These are phyloP conservation scores for Pectinophora gossypiella DNA, from an alignment of 1,140 invertebrate genomes.

Conservation along the genomic window DNA sequence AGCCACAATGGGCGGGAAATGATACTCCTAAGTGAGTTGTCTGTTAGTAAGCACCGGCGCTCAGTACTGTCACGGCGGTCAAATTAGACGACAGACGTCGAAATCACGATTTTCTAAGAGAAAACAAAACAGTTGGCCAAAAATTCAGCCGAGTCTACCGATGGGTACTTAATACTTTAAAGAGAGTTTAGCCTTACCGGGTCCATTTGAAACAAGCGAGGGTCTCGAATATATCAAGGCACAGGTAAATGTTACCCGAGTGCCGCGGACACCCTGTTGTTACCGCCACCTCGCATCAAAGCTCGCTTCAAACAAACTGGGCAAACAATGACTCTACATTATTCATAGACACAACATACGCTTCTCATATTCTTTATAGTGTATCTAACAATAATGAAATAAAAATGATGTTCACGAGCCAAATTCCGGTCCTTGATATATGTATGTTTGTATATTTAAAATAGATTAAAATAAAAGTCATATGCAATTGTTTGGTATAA, in stretches of 20 bases:
- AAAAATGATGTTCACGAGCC: neutral
- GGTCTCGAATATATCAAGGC: neutral
- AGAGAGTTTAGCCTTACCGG: too few species aligned
- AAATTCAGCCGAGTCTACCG: too few species aligned
- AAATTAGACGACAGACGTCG: constrained; percentile 18
- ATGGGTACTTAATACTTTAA: too few species aligned
- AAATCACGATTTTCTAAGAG: constrained; percentile 1
- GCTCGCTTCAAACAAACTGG: too few species aligned
- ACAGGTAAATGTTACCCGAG: too few species aligned
- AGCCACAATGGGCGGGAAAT: neutral
- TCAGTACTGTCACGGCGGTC: constrained; percentile 3
- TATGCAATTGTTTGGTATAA: neutral
- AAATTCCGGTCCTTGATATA: neutral
- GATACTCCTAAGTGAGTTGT: constrained; percentile 19
- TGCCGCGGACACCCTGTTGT: too few species aligned
- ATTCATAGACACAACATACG: constrained; percentile 32
- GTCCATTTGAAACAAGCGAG: too few species aligned
- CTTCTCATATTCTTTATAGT: constrained; percentile 24
- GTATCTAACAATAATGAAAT: constrained; percentile 10
- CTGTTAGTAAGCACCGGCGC: neutral
- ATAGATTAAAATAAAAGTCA: neutral
- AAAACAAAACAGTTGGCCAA: too few species aligned
- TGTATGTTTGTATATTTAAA: neutral
- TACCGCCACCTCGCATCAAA: too few species aligned
- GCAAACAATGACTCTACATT: constrained; percentile 22